Evolutionary conservation across 1,140 invertebrate species (phyloP).

Genomic region (honey bee (Apis mellifera)): Amel_HAv3.1 CM009937.2:11230501-11231000

Average conservation of each 20-base stretch:
- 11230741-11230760: conserved; percentile 9
- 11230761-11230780: neutral
- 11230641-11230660: neutral
- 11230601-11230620: neutral
- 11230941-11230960: no score
- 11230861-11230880: conserved; percentile 38
- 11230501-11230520: no score
- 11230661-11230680: neutral
- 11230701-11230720: conserved; percentile 25
- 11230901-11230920: no score
- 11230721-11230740: conserved; percentile 14
- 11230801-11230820: conserved; percentile 58
- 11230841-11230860: conserved; percentile 35
- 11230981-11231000: no score
- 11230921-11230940: no score
- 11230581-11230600: neutral
- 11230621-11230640: neutral
- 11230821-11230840: conserved; percentile 28
- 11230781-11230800: conserved; percentile 54
- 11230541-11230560: no score
- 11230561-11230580: neutral
- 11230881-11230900: conserved; percentile 3
- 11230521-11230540: no score
- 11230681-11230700: conserved; percentile 30
- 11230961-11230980: neutral